phyloP scores from a whole-genome alignment of 2,797 vertebrate species.

The Spinibarbus caldwelli region DNA sequence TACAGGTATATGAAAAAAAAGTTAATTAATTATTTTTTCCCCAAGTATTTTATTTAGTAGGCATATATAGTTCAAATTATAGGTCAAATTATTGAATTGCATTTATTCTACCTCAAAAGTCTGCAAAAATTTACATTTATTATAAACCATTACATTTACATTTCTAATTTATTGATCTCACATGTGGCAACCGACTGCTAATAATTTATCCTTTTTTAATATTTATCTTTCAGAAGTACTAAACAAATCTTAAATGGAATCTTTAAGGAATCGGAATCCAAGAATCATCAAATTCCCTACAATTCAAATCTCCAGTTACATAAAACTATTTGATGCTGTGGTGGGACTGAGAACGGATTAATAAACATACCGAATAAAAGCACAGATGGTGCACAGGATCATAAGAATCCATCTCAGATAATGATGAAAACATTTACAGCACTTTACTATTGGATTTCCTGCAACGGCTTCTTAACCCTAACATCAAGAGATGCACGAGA shows the following conservation, averaged over 20 bases:
- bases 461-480: neutral
- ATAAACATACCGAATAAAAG: neutral
- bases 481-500: neutral
- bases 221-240: neutral
- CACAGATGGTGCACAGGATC: neutral
- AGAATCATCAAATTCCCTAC: neutral
- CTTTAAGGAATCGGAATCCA: neutral
- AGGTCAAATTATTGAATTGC: neutral
- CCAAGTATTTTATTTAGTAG: neutral
- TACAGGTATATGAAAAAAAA: neutral
- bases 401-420: neutral
- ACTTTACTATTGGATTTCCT: neutral
- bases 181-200: neutral
- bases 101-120: neutral
- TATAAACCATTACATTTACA: neutral
- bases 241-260: neutral
- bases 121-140: neutral
- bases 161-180: neutral
- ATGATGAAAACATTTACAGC: neutral
- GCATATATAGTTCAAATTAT: neutral
- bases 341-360: neutral
- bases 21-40: neutral
- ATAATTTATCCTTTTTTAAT: neutral
- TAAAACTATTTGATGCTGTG: neutral
- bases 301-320: neutral